Base-by-base conservation (phyloP, 2,113 vertebrate species). In the Muscicapa adusta region DNA sequence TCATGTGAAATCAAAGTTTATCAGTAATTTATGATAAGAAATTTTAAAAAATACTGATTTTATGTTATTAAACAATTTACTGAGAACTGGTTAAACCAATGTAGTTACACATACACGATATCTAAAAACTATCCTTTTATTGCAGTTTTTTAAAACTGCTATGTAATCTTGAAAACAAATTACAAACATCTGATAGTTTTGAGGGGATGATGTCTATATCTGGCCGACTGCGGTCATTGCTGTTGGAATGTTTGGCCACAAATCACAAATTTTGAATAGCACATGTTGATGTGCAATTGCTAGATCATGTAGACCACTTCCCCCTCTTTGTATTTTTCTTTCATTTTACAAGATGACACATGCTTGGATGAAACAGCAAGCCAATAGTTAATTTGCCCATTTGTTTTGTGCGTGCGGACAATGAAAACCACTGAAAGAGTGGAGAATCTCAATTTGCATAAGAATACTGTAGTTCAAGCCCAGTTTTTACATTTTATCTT, bases 401-500 rank as follows among this genome's bases (percentile, higher is more conserved):
- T 96, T 84, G 25, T 74, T 89, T 85, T 75, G 34, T 61, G 28
- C 47, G 25, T 65, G 45, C 7, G 18, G 50, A 76, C 77, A 95
- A 62, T 43, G 29, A 70, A 93, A 93, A 77, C 17, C 48, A 65
- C 45, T 40, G 56, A 78, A 95, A 60, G 9, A 79, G 31, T 22
- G 29, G 19, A 85, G 70, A 87, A 57, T 42, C 38, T 79, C 61
- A 47, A 1, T 80, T 82, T 92, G 77, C 66, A 91, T 85, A 11
- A 54, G 58, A 91, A 85, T 54, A 62, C 5, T 38, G 8, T 40
- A 61, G 25, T 43, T 94, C 71, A 88, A 91, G 51, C 38, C 65
- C 77, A 85, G 54, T 67, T 91, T 89, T 89, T 92, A 23, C 85
- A 45, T 88, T 94, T 94, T 94, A 68, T 94, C 62, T 85, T 89